These are phyloP conservation scores for Sebastes nivosus DNA, from an alignment of 2,797 vertebrate species.

Conservation along the genomic window DNA sequence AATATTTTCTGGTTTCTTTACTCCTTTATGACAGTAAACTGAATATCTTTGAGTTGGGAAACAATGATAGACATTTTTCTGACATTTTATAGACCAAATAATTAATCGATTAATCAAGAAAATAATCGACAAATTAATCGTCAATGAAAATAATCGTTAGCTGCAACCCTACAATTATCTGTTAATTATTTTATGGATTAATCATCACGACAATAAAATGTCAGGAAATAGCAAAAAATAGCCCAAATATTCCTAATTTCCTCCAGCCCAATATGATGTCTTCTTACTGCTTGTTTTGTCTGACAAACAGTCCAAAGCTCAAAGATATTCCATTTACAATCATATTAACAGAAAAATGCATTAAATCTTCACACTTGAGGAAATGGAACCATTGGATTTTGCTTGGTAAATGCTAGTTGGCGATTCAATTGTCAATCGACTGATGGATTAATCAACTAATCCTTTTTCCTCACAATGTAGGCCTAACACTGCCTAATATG, in stretches of 20 bases:
- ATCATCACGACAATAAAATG: background rate
- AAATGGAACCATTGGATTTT: background rate
- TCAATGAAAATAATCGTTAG: too few relatives aligned
- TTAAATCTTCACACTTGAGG: background rate
- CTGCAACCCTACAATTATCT: background rate
- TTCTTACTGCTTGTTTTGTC: background rate
- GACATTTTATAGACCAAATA: too few relatives aligned
- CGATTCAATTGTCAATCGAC: background rate
- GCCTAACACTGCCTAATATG: background rate
- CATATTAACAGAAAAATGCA: background rate
- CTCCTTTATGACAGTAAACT: too few relatives aligned
- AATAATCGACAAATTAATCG: too few relatives aligned
- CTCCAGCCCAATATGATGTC: background rate
- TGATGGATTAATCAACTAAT: background rate
- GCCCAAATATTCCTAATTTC: background rate
- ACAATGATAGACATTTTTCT: too few relatives aligned
- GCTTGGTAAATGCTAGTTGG: background rate
- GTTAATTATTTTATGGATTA: background rate
- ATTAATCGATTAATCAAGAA: too few relatives aligned
- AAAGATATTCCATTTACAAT: too few relatives aligned
- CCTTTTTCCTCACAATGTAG: background rate
- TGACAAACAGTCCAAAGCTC: too few relatives aligned
- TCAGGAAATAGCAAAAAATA: background rate
- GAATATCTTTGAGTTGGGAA: too few relatives aligned
- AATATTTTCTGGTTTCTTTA: too few relatives aligned